phyloP scores from a whole-genome alignment of 1,140 invertebrate genomes.

The Trichomalopsis sarcophagae region DNA sequence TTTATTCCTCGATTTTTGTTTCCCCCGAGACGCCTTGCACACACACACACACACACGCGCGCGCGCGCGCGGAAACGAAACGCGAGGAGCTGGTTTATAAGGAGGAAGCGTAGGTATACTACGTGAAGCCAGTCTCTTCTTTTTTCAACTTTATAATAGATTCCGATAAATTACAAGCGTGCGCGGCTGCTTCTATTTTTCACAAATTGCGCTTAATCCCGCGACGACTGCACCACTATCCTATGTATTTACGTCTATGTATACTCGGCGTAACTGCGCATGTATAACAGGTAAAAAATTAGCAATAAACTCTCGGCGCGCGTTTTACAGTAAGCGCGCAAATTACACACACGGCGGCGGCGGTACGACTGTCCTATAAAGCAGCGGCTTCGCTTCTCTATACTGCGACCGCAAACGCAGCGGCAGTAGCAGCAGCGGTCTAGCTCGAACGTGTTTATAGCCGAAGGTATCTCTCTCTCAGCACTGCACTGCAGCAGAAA shows the following conservation, averaged over 20 bases:
- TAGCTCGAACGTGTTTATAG: not conserved
- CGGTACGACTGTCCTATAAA: not conserved
- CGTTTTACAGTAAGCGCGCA: not conserved
- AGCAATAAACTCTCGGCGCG: not conserved
- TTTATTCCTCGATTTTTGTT: slow-evolving; percentile 30
- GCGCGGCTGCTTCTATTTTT: not conserved
- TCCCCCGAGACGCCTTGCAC: not conserved
- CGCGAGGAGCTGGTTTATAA: not conserved
- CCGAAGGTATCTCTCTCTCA: not conserved
- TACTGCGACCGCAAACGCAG: not conserved
- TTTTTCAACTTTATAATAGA: slow-evolving; percentile 13
- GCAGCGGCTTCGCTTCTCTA: not conserved
- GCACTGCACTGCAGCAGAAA: too few species aligned
- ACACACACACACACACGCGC: not conserved
- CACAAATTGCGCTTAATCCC: not conserved
- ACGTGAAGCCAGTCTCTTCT: not conserved
- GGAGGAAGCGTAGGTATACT: not conserved
- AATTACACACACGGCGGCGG: not conserved
- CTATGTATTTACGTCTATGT: not conserved
- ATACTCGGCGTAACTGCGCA: not conserved
- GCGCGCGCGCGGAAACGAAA: not conserved
- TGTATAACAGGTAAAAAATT: not conserved
- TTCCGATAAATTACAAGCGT: slow-evolving; percentile 13
- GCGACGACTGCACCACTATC: not conserved
- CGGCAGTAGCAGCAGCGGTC: too few species aligned